Evolutionary conservation across 1,140 invertebrate species (phyloP), one percentile per base, ranked within the genome.

Genomic region (Epicauta chinensis): DNA sequence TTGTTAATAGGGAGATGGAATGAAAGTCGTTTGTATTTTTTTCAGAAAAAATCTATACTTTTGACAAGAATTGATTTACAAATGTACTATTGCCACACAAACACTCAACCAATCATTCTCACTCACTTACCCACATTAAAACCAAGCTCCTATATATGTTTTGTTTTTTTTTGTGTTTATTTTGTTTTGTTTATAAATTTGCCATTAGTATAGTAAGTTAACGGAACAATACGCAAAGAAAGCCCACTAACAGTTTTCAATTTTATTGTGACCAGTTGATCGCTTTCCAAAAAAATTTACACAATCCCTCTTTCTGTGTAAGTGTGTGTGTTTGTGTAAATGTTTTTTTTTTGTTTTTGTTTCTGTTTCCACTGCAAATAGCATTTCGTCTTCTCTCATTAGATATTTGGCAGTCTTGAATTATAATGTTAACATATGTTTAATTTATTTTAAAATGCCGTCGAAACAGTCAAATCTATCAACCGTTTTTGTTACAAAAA

Each of bases 61-160:
- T 70, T 64, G 72, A 72, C 70, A 73, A 76, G 68, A 74, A 76
- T 71, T 73, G 70, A 73, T 74, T 73, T 76, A 76, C 73, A 76
- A 76, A 76, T 76, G 67, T 74, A 74, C 68, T 73, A 67, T 71
- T 55, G 43, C 43, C 31, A 50, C 31, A 37, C 50, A 50, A 31
- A 49, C 31, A 41, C 40, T 14, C 37, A 32, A 53, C 42, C 55
- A 56, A 59, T 55, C 47, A 61, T 45, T 34, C 23, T 38, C 59
- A 47, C 40, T 55, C 54, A 46, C 57, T 55, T 55, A 56, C 65
- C 56, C 71, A 73, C 61, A 71, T 65, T n/a, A 69, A 73, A 74
- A 73, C 63, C 70, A 75, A 75, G 73, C 74, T 68, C 58, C 73
- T 71, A 73, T 69, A 69, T 34, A 51, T 39, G 15, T 36, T 36